phyloP scores from a whole-genome alignment of 2,888 invertebrate genomes.

The Acanthosepion pharaonis region DNA sequence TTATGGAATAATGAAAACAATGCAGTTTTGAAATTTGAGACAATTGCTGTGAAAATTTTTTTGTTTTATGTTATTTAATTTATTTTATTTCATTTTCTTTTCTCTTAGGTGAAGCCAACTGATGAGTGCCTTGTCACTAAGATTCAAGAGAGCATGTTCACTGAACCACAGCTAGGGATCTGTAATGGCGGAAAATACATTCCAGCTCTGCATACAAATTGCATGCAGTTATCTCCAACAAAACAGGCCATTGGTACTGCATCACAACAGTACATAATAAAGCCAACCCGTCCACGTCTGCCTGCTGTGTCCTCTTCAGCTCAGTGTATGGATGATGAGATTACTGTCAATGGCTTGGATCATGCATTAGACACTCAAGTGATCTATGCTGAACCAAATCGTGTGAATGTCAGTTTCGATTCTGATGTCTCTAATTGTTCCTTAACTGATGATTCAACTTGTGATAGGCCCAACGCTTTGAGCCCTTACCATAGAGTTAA shows the following conservation, averaged over 20 bases:
- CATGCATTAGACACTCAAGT: slow-evolving; percentile 17
- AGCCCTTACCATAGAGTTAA: background rate
- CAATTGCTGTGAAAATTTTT: too few species aligned
- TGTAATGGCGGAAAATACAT: slow-evolving; percentile 36
- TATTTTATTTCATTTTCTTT: background rate
- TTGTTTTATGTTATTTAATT: too few species aligned
- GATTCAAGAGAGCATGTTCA: slow-evolving; percentile 40
- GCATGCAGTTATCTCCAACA: background rate
- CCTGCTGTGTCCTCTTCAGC: slow-evolving; percentile 36
- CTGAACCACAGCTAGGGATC: background rate
- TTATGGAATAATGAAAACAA: too few species aligned
- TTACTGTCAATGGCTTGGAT: background rate
- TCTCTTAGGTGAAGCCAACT: background rate
- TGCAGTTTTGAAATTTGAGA: too few species aligned
- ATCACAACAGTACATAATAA: background rate
- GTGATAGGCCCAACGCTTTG: slow-evolving; percentile 25
- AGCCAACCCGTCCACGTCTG: slow-evolving; percentile 36
- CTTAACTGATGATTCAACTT: background rate
- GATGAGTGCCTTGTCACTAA: slow-evolving; percentile 36
- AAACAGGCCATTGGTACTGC: background rate
- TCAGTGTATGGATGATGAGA: slow-evolving; percentile 39
- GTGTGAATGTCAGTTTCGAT: background rate
- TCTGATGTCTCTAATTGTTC: background rate
- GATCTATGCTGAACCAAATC: slow-evolving; percentile 43
- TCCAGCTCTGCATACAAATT: background rate